phyloP scores from a whole-genome alignment of 2,888 invertebrate genomes.

The Napeogenes sylphis region DNA sequence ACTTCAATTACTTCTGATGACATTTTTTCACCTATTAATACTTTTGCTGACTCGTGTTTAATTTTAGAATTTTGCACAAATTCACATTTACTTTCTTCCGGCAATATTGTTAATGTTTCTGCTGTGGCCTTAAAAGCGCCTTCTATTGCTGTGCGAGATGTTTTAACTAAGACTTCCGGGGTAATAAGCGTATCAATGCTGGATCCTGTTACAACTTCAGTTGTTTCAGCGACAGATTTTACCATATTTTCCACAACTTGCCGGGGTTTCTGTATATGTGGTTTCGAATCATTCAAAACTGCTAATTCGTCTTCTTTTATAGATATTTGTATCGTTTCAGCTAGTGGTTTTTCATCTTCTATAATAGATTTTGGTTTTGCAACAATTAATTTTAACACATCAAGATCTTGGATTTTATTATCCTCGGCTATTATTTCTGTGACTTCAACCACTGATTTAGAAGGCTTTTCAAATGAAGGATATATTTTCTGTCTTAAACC shows the following conservation, averaged over 20 bases:
- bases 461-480: slow-evolving; percentile 19
- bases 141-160: slow-evolving; percentile 17
- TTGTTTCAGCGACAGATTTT: slow-evolving; percentile 26
- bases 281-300: slow-evolving; percentile 23
- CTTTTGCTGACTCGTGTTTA: slow-evolving; percentile 2
- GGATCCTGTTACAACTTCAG: slow-evolving; percentile 12
- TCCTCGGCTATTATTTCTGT: slow-evolving; percentile 31
- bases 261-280: slow-evolving; percentile 22
- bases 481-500: slow-evolving; percentile 3
- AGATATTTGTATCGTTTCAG: slow-evolving; percentile 34
- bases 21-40: slow-evolving; percentile 1
- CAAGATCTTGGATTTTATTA: slow-evolving; percentile 23
- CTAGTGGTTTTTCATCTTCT: slow-evolving; percentile 10
- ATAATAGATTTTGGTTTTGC: slow-evolving; percentile 5
- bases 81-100: slow-evolving; percentile 12
- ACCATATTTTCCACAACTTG: slow-evolving; percentile 22
- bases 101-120: slow-evolving; percentile 13
- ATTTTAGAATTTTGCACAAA: slow-evolving; percentile 4
- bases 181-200: not conserved
- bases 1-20: not conserved
- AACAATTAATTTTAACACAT: slow-evolving; percentile 15
- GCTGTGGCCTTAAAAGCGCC: slow-evolving; percentile 13
- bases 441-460: slow-evolving; percentile 35
- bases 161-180: slow-evolving; percentile 12
- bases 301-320: slow-evolving; percentile 33